A percentile compares a stretch with the other conserved stretches of the same genome.
phyloP scores from a whole-genome alignment of 1,140 invertebrate species.

The Ditylenchus dipsaci region DNA sequence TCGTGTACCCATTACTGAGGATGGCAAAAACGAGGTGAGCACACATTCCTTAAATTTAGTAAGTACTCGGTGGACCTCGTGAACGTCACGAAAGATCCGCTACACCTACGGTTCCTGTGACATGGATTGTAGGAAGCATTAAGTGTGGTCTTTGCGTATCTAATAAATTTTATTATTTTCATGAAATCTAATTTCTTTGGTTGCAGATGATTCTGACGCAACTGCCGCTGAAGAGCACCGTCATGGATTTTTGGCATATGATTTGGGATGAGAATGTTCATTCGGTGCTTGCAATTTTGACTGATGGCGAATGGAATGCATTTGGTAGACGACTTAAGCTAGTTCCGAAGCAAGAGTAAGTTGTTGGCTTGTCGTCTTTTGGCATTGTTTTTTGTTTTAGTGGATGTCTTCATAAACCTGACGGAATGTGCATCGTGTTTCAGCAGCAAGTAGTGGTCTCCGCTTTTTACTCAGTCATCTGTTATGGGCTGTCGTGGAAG shows the following conservation, averaged over 20 bases:
- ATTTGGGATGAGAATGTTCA: slow-evolving; percentile 2
- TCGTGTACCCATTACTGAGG: neutral
- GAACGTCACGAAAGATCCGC: too few relatives aligned
- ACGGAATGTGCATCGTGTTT: neutral
- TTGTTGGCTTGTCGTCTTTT: neutral
- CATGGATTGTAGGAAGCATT: too few relatives aligned
- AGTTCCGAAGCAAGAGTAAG: neutral
- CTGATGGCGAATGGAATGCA: neutral
- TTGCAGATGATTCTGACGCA: neutral
- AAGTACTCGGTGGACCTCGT: too few relatives aligned
- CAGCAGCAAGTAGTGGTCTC: slow-evolving; percentile 1
- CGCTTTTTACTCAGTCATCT: neutral
- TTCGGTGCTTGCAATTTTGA: neutral
- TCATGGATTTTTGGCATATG: slow-evolving; percentile 2
- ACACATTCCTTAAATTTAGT: too few relatives aligned
- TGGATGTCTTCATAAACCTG: neutral
- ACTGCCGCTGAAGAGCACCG: neutral
- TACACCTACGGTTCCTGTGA: too few relatives aligned
- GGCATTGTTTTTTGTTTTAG: neutral
- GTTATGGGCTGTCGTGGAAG: neutral
- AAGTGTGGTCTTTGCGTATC: too few relatives aligned
- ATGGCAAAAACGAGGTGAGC: neutral
- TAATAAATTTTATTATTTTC: neutral
- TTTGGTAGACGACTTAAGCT: neutral
- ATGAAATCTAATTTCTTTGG: neutral